These are phyloP conservation scores for Alethe castanea DNA, from an alignment of 2,113 vertebrate genomes.

Conservation along the genomic window DNA sequence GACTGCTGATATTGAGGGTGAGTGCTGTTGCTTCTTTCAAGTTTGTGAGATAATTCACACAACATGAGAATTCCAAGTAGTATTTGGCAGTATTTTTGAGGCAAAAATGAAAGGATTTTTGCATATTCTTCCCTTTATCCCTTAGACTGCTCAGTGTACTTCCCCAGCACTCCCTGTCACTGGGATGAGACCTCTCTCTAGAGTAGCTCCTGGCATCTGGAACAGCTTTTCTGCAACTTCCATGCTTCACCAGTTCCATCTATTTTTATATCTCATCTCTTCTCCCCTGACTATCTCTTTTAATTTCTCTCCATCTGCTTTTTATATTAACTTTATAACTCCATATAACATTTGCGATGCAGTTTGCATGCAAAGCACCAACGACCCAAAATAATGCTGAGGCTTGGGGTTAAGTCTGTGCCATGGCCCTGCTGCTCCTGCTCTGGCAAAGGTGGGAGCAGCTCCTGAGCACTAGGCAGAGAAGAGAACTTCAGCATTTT, in stretches of 20 bases:
- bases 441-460: background rate
- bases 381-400: background rate
- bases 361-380: conserved; percentile 8
- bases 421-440: background rate
- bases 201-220: conserved; percentile 60
- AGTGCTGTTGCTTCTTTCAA: background rate
- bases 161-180: background rate
- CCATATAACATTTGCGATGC: background rate
- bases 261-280: conserved; percentile 65
- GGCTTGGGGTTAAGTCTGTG: background rate
- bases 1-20: background rate
- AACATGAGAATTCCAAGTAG: background rate
- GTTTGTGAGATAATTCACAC: background rate
- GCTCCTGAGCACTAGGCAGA: background rate
- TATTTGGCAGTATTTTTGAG: background rate
- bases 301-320: conserved; percentile 71
- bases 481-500: background rate
- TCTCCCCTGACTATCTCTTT: conserved; percentile 61
- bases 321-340: conserved; percentile 66
- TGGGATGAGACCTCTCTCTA: background rate
- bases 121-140: background rate
- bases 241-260: conserved; percentile 66
- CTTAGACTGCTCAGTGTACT: background rate
- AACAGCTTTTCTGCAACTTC: conserved; percentile 54
- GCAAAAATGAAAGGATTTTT: background rate